Evolutionary conservation across 1,140 invertebrate species (phyloP).

Genomic region (Rhynchophorus ferrugineus): DNA sequence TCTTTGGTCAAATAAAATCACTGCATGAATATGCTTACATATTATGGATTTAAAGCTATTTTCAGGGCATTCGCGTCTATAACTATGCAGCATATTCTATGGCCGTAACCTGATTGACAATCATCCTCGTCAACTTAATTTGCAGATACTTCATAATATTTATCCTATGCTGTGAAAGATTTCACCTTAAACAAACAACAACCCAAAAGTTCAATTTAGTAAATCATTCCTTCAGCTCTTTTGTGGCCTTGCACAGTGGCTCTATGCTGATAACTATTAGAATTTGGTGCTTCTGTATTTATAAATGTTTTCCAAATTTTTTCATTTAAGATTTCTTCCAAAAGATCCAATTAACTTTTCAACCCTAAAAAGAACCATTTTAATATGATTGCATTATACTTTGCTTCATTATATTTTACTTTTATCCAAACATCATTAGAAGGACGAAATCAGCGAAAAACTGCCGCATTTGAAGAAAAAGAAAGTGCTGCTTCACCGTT

Average conservation of each 20-base stretch:
- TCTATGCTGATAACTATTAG: constrained; percentile 21
- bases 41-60: constrained; percentile 6
- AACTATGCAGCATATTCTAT: constrained; percentile 18
- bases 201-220: not conserved
- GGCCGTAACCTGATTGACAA: constrained; percentile 17
- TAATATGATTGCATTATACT: constrained; percentile 18
- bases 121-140: constrained; percentile 18
- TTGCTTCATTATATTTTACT: no score
- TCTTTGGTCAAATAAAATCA: not conserved
- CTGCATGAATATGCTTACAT: constrained; percentile 4
- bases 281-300: constrained; percentile 20
- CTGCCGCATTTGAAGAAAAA: no score
- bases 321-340: constrained; percentile 14
- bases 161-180: constrained; percentile 3
- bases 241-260: constrained; percentile 15
- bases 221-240: constrained; percentile 13
- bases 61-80: constrained; percentile 15
- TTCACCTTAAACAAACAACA: constrained; percentile 21
- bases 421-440: no score
- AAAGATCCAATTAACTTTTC: not conserved
- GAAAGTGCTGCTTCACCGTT: no score
- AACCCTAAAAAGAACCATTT: not conserved
- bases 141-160: constrained; percentile 7
- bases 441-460: no score
- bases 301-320: constrained; percentile 22